Percentiles rank a stretch among this genome's conserved stretches.
phyloP scores from a whole-genome alignment of 2,113 vertebrate species.

The Hippoglossus stenolepis region DNA sequence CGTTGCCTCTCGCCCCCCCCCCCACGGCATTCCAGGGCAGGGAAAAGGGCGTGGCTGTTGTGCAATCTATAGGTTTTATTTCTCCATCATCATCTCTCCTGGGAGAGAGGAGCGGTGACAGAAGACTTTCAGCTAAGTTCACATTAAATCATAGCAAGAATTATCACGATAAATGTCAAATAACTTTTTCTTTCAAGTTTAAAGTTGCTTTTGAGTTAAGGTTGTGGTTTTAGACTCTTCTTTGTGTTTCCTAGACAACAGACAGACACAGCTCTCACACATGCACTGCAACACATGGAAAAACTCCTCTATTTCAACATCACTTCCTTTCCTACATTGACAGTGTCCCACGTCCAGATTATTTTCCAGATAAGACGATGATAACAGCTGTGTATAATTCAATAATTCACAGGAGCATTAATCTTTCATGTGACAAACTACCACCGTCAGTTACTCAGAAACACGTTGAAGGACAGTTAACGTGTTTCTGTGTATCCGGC shows the following conservation, averaged over 20 bases:
- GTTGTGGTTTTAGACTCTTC: too few species aligned
- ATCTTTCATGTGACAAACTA: conserved; percentile 2
- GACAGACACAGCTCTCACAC: not conserved
- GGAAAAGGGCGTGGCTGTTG: conserved; percentile 25
- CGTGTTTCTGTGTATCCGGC: too few species aligned
- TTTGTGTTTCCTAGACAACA: too few species aligned
- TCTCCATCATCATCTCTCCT: conserved; percentile 12
- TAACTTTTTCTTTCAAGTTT: too few species aligned
- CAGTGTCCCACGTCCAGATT: not conserved
- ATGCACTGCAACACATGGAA: not conserved
- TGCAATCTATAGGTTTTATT: conserved; percentile 11
- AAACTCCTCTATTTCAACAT: too few species aligned
- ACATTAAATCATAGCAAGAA: too few species aligned
- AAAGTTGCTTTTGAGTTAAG: too few species aligned
- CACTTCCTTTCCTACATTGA: not conserved
- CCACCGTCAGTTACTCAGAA: not conserved
- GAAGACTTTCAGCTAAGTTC: not conserved
- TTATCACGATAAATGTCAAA: too few species aligned
- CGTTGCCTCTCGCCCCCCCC: too few species aligned
- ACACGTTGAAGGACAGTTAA: too few species aligned
- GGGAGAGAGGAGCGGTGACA: not conserved
- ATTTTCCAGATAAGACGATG: not conserved
- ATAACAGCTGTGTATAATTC: not conserved
- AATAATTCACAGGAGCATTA: not conserved
- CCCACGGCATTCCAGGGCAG: conserved; percentile 5